These are phyloP conservation scores for Mus pahari DNA, from an alignment of 2,113 vertebrate genomes.

Conservation along the genomic window DNA sequence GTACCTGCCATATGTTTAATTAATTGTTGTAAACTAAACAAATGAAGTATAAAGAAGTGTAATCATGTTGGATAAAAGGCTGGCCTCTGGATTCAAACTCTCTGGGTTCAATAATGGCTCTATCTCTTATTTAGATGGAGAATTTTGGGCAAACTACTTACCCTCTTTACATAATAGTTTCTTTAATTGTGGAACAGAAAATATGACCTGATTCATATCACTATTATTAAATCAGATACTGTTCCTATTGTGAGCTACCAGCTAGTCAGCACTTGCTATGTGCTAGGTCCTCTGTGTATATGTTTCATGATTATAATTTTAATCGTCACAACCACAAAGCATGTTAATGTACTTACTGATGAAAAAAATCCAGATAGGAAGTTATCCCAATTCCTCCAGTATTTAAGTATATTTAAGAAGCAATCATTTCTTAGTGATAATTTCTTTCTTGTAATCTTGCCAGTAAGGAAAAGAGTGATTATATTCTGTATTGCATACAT, in stretches of 20 bases:
- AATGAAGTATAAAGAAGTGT: slow-evolving; percentile 41
- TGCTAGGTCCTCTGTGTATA: slow-evolving; percentile 40
- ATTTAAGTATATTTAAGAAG: slow-evolving; percentile 58
- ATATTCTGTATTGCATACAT: slow-evolving; percentile 47
- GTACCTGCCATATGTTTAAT: slow-evolving; percentile 4
- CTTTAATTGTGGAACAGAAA: slow-evolving; percentile 49
- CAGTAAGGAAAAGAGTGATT: slow-evolving; percentile 56
- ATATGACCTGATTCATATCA: slow-evolving; percentile 39
- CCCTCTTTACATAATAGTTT: slow-evolving; percentile 44
- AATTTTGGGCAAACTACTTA: slow-evolving; percentile 32
- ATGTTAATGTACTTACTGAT: slow-evolving; percentile 50
- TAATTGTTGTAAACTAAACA: slow-evolving; percentile 56
- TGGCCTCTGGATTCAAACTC: slow-evolving; percentile 42
- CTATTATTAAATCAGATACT: slow-evolving; percentile 53
- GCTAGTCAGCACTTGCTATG: slow-evolving; percentile 24
- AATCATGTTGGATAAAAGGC: neutral
- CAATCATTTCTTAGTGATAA: slow-evolving; percentile 56
- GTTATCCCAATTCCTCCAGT: slow-evolving; percentile 29
- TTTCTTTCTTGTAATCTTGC: slow-evolving; percentile 55
- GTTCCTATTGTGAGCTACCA: slow-evolving; percentile 20
- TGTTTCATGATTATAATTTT: slow-evolving; percentile 32
- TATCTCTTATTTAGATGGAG: slow-evolving; percentile 30
- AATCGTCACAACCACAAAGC: slow-evolving; percentile 30
- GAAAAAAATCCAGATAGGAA: slow-evolving; percentile 44
- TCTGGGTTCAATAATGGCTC: neutral